Percentiles rank a stretch among this genome's conserved stretches.
These are phyloP conservation scores for Crenichthys baileyi DNA, from an alignment of 2,797 vertebrate genomes.

Conservation along the genomic window DNA sequence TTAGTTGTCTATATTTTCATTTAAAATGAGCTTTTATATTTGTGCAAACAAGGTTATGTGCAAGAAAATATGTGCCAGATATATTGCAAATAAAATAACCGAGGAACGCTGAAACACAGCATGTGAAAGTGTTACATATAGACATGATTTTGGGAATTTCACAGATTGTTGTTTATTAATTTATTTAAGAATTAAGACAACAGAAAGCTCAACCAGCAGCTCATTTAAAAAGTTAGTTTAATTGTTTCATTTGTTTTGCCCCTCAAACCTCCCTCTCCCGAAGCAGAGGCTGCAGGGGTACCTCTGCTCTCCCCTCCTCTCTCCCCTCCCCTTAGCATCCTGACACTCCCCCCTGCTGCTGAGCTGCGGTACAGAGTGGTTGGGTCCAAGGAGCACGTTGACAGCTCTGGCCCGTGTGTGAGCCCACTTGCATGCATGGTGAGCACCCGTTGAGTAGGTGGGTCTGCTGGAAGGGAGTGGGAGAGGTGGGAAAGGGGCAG, in stretches of 20 bases:
- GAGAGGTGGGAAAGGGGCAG: conserved; percentile 87
- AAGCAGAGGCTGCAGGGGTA: conserved; percentile 4
- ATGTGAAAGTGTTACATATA: neutral
- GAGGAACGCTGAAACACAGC: neutral
- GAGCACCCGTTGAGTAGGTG: conserved; percentile 88
- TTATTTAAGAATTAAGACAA: neutral
- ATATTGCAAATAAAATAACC: neutral
- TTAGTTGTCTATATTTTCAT: neutral
- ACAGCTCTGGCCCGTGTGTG: conserved; percentile 68
- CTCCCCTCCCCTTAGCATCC: conserved; percentile 26
- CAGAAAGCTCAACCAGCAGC: neutral
- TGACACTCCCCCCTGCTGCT: conserved; percentile 69
- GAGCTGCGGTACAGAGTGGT: conserved; percentile 49
- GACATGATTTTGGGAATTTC: neutral
- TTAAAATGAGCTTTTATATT: neutral
- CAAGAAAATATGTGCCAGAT: neutral
- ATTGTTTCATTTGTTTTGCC: neutral
- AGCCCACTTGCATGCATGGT: conserved; percentile 69
- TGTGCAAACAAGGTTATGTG: neutral
- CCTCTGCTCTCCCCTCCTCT: neutral
- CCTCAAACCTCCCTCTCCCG: conserved; percentile 23
- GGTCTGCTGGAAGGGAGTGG: conserved; percentile 85
- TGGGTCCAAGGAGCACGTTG: conserved; percentile 62
- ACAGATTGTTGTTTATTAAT: neutral
- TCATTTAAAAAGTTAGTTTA: neutral